Evolutionary conservation across 1,140 invertebrate genomes (phyloP), one percentile per base, ranked within the genome.

Genomic region (Pseudoatta argentina): DNA sequence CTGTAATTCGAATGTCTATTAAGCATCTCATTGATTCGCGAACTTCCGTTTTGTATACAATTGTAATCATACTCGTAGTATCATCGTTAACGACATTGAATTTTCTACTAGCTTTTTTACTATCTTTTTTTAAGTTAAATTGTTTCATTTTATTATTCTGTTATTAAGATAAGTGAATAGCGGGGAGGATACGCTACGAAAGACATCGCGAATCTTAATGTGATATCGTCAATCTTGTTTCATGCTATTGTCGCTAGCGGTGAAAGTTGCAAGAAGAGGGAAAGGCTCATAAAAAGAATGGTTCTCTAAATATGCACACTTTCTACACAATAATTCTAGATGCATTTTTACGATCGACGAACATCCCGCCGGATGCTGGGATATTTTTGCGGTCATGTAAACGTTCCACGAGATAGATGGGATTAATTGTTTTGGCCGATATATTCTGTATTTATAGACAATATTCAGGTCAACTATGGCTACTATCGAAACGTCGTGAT

Each of bases 201-300:
- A n/a, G 12, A 44, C 34, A 10, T 39, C 14, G 14, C 5, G 10
- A 27, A 59, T 81, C 34, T 71, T 44, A 16, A 79, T 79, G 67
- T 69, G 16, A 14, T 57, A 24, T n/a, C 14, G 64, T 27, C 64
- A 44, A 83, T 61, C 1, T 27, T 48, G 27, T 63, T 55, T 27
- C 44, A 5, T 51, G 57, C 81, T 63, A 76, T 85, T 76, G 81
- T 83, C 39, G 81, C 61, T 39, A 77, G 86, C 57, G 88, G 87
- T 89, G 88, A 89, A 89, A 89, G 88, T 76, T 67, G 61, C 53
- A 24, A 55, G 57, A 71, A 76, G 83, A 82, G 78, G 69, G 75
- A 89, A 88, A 89, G 72, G 81, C 77, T 12, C 24, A 21, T 12
- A 39, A 78, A 78, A 72, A 87, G 77, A 77, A 88, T 30, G 39